Evolutionary conservation across 2,113 vertebrate genomes (phyloP).

Genomic region (Halcyon malimbica): DNA sequence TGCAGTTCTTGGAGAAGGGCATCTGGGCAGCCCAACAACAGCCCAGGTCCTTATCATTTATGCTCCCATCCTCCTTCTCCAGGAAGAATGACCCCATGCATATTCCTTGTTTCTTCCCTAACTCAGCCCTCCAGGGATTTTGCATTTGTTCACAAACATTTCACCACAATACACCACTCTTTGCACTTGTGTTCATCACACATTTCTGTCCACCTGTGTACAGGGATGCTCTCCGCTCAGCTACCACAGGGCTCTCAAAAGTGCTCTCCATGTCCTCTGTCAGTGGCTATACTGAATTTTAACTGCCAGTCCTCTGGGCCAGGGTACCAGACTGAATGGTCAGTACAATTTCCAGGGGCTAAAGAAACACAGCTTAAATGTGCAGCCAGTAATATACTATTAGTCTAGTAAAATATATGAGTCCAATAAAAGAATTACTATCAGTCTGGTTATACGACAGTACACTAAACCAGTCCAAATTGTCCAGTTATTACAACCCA

Average conservation of each 20-base stretch:
- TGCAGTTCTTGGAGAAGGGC: not conserved
- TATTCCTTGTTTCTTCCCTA: not conserved
- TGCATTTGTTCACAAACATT: not conserved
- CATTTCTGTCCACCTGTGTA: not conserved
- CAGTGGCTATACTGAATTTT: not conserved
- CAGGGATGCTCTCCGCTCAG: not conserved
- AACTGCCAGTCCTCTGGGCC: not conserved
- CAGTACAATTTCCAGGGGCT: not conserved
- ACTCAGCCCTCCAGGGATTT: not conserved
- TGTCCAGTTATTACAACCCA: not conserved
- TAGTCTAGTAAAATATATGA: not conserved
- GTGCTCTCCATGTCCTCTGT: not conserved
- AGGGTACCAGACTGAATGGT: not conserved
- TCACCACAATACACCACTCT: not conserved
- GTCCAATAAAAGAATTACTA: not conserved
- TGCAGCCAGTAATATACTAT: not conserved
- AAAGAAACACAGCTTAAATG: not conserved
- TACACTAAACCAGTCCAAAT: not conserved
- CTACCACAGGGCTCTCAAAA: not conserved
- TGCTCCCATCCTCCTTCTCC: not conserved
- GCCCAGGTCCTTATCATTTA: not conserved
- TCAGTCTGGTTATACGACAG: not conserved
- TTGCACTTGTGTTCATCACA: not conserved
- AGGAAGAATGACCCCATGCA: accelerated
- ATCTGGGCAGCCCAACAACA: not conserved